phyloP scores from a whole-genome alignment of 2,888 invertebrate species.

The Orthosia gracilis region DNA sequence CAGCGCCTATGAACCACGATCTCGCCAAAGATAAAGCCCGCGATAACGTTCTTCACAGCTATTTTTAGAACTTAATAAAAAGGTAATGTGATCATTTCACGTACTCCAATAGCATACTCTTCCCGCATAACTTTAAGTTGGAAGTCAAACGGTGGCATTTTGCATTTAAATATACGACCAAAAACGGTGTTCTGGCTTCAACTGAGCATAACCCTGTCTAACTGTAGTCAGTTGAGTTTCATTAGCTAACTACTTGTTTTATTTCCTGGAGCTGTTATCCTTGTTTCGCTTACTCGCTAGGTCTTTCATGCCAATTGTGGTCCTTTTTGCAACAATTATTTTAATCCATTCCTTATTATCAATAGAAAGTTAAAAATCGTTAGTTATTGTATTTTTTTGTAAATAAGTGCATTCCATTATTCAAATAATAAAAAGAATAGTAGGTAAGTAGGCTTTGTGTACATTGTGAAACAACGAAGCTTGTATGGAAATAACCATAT shows the following conservation, averaged over 20 bases:
- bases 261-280: slow-evolving; percentile 50
- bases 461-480: background rate
- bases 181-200: slow-evolving; percentile 17
- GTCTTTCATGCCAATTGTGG: slow-evolving; percentile 10
- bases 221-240: slow-evolving; percentile 40
- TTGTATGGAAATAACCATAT: background rate
- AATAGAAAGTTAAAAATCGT: background rate
- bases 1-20: slow-evolving; percentile 73
- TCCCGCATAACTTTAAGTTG: slow-evolving; percentile 38
- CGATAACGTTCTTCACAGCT: slow-evolving; percentile 85
- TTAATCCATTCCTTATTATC: background rate
- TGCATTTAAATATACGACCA: slow-evolving; percentile 23
- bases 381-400: background rate
- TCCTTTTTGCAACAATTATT: slow-evolving; percentile 5
- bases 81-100: slow-evolving; percentile 81
- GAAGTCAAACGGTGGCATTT: slow-evolving; percentile 20
- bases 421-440: no score
- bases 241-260: slow-evolving; percentile 49
- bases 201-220: slow-evolving; percentile 18
- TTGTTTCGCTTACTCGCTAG: slow-evolving; percentile 38
- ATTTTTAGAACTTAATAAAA: slow-evolving; percentile 89
- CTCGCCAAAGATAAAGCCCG: slow-evolving; percentile 89
- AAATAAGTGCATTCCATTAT: no score
- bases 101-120: slow-evolving; percentile 67
- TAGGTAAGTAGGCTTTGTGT: no score